These are phyloP conservation scores for Tetranychus cinnabarinus DNA, from an alignment of 1,140 invertebrate genomes.

Conservation along the genomic window DNA sequence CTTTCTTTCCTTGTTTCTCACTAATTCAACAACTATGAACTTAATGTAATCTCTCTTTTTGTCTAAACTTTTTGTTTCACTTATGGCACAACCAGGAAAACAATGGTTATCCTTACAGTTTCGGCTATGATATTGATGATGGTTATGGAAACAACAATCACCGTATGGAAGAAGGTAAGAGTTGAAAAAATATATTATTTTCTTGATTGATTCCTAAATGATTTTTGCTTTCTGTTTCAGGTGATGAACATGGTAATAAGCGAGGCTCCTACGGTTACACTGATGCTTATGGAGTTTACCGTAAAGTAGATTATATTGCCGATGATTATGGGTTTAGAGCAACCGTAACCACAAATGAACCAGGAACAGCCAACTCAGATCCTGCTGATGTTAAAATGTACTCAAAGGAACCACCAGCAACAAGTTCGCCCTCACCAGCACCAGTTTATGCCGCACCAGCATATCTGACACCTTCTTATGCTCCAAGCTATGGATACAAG, in stretches of 20 bases:
- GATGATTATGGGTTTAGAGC: conserved; percentile 18
- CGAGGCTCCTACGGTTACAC: neutral
- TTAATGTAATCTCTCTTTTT: neutral
- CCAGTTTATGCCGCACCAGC: no score
- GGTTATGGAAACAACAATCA: conserved; percentile 11
- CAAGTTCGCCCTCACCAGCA: no score
- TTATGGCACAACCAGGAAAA: neutral
- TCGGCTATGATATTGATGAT: conserved; percentile 13
- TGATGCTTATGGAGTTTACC: neutral
- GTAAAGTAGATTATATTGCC: conserved; percentile 12
- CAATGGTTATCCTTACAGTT: conserved; percentile 9
- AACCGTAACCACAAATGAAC: conserved; percentile 14
- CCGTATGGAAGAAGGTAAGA: conserved; percentile 11
- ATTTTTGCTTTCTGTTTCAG: neutral
- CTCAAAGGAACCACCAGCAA: neutral
- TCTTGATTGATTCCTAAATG: no score
- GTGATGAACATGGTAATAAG: neutral
- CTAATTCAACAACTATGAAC: neutral
- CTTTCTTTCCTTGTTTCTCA: neutral
- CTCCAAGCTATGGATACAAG: no score
- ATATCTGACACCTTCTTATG: no score
- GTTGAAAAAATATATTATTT: no score
- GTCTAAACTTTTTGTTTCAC: no score
- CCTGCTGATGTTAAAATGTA: conserved; percentile 5
- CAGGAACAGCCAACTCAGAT: conserved; percentile 5